phyloP scores from a whole-genome alignment of 1,140 invertebrate genomes.

The Magallana angulata region DNA sequence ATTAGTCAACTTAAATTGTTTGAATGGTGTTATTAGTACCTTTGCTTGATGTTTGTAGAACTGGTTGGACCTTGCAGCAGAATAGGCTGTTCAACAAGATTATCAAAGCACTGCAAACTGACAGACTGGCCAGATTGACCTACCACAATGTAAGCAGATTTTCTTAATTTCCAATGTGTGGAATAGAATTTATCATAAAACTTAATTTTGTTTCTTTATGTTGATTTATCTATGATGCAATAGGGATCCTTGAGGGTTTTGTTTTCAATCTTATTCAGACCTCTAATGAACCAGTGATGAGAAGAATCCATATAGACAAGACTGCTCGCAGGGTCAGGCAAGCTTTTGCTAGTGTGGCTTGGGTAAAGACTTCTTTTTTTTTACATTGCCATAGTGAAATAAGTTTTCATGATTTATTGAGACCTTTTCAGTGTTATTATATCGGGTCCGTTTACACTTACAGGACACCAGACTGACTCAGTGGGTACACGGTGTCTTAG shows the following conservation, averaged over 20 bases:
- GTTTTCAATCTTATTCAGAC: slow-evolving; percentile 68
- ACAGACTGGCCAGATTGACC: slow-evolving; percentile 86
- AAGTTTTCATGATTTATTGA: neutral
- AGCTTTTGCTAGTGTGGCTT: slow-evolving; percentile 83
- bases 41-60: slow-evolving; percentile 77
- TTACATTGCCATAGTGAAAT: neutral
- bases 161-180: neutral
- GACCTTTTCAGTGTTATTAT: neutral
- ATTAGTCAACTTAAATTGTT: too few species aligned
- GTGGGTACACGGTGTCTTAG: slow-evolving; percentile 88
- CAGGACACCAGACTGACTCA: slow-evolving; percentile 88
- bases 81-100: slow-evolving; percentile 85
- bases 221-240: too few species aligned
- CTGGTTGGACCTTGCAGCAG: slow-evolving; percentile 85
- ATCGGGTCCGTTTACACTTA: neutral
- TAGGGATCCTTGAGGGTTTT: neutral
- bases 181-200: neutral
- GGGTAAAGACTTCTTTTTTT: slow-evolving; percentile 65
- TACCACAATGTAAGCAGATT: slow-evolving; percentile 75
- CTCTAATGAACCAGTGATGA: slow-evolving; percentile 83
- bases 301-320: slow-evolving; percentile 86
- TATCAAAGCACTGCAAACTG: slow-evolving; percentile 85
- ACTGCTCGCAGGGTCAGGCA: slow-evolving; percentile 85
- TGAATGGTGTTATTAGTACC: neutral
- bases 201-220: too few species aligned